Evolutionary conservation across 2,797 vertebrate genomes (phyloP).

Genomic region (Malurus splendens): DNA sequence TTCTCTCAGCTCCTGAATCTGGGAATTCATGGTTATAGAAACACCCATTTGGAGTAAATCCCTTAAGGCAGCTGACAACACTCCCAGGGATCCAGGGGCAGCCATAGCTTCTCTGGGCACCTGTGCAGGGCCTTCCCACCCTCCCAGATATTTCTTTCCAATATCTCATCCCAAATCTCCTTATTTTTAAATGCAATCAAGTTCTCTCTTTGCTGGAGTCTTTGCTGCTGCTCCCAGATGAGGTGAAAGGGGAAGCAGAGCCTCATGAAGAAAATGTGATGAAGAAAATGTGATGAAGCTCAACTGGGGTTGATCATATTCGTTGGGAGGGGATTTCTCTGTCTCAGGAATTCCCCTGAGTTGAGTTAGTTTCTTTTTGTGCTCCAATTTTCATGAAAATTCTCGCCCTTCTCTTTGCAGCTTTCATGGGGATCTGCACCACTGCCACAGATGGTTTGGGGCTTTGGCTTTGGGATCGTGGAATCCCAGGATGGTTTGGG

Average conservation of each 20-base stretch:
- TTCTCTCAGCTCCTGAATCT: background rate
- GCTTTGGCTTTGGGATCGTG: accelerated
- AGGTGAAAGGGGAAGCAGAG: conserved; percentile 31
- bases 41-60: background rate
- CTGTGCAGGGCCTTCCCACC: background rate
- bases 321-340: background rate
- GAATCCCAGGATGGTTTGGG: background rate
- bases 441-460: accelerated
- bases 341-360: background rate
- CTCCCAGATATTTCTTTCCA: background rate
- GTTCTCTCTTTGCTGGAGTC: background rate
- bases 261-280: background rate
- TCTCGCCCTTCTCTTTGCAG: background rate
- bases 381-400: background rate
- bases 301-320: background rate
- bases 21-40: background rate
- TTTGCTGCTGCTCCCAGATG: background rate
- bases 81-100: background rate
- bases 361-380: background rate
- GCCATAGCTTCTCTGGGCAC: background rate
- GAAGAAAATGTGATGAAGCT: background rate
- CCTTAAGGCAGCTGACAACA: background rate
- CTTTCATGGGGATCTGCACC: background rate
- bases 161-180: background rate
- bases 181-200: background rate